phyloP scores from a whole-genome alignment of 2,888 invertebrate genomes.

The Cheilosia vernalis region DNA sequence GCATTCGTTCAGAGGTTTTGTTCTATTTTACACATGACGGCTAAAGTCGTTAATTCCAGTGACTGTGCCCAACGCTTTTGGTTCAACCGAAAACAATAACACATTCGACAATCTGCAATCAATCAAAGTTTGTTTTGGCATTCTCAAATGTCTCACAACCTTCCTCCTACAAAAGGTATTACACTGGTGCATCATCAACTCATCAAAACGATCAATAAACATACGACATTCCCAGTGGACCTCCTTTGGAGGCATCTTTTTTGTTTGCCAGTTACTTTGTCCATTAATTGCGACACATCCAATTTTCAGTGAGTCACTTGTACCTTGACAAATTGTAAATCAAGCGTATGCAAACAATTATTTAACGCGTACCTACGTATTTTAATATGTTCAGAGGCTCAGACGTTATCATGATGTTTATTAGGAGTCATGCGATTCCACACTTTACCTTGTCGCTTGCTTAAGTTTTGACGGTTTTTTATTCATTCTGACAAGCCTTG shows the following conservation, averaged over 20 bases:
- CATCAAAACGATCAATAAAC: too few species aligned
- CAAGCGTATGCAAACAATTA: constrained; percentile 18
- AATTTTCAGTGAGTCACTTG: constrained; percentile 8
- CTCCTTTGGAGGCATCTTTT: too few species aligned
- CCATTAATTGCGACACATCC: constrained; percentile 6
- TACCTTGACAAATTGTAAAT: constrained; percentile 26
- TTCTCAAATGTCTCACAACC: too few species aligned
- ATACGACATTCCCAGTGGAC: too few species aligned
- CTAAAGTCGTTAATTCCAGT: neutral
- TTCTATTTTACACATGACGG: neutral
- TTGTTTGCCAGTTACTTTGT: neutral
- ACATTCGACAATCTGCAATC: neutral
- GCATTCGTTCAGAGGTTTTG: too few species aligned
- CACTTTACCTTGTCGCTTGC: constrained; percentile 56
- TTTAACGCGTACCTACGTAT: constrained; percentile 7
- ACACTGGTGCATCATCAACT: too few species aligned
- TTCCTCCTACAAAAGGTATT: too few species aligned
- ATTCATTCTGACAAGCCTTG: constrained; percentile 12
- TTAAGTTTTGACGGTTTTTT: constrained; percentile 41
- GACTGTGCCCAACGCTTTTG: neutral
- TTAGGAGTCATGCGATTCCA: constrained; percentile 50
- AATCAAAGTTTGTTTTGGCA: too few species aligned
- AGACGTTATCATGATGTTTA: constrained; percentile 45
- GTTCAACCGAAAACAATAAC: neutral
- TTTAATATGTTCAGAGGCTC: constrained; percentile 18